Evolutionary conservation across 2,888 invertebrate genomes (phyloP), one percentile per base, ranked within the genome.

Genomic region (Hydraecia micacea): DNA sequence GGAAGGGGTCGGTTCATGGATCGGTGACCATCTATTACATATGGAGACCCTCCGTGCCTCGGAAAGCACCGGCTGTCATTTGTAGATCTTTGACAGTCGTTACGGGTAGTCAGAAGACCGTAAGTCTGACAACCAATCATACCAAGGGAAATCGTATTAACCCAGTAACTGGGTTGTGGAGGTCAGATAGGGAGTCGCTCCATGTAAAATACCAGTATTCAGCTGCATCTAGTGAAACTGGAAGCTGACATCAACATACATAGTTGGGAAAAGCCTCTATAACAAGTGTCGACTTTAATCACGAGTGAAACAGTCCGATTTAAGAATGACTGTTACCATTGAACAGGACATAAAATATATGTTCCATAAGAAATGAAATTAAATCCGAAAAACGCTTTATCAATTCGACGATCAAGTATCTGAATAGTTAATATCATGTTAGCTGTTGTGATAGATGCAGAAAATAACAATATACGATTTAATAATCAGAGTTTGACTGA

Each of bases 401-500:
- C n/a, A n/a, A 32, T n/a, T 28, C 5, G 5, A 72, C 25, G 18
- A 42, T 70, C 32, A 42, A 72, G 42, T 32, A 9, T 15, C 21
- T 68, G 42, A 32, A 72, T 9, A 32, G 9, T 32, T 18, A 70
- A 69, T 42, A 0, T 18, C 18, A 69, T 28, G 39, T n/a, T 39
- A 39, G 8, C 39, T 21, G 67, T 39, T 65, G 39, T 71, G 60
- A 63, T 36, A 9, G 3, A 36, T 42, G 28, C 42, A 32, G 36
- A 21, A n/a, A 36, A 70, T 36, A 36, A 71, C 18, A 28, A 73
- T 1, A 52, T 18, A 32, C 11, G 9, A 6, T 73, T 52, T 7
- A 46, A 52, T 46, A 25, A 18, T 18, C 11, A n/a, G 21, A 52
- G 18, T 55, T 15, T 49, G 39, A 87, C 91, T 91, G 80, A 97